These are phyloP conservation scores for Ophion ventricosus DNA, from an alignment of 2,888 invertebrate genomes.

Conservation along the genomic window DNA sequence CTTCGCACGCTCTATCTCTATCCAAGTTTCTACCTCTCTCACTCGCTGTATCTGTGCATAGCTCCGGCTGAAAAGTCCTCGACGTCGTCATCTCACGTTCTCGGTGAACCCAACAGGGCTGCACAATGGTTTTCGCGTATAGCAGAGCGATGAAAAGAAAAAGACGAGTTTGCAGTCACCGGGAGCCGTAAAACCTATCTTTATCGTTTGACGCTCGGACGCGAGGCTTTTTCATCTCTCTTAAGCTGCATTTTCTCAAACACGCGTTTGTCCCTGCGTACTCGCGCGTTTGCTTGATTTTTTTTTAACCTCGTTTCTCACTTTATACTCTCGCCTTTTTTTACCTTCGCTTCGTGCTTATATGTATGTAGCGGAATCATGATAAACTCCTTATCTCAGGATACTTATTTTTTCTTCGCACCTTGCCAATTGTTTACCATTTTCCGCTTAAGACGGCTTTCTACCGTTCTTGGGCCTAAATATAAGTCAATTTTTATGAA, in stretches of 20 bases:
- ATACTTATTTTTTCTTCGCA: slow-evolving; percentile 52
- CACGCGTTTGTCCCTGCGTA: slow-evolving; percentile 48
- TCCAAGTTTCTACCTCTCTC: neutral
- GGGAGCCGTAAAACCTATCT: slow-evolving; percentile 73
- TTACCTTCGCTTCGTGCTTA: slow-evolving; percentile 23
- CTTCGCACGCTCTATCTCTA: neutral
- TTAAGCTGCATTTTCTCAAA: slow-evolving; percentile 51
- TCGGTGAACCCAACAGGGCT: slow-evolving; percentile 41
- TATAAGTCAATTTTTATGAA: no score
- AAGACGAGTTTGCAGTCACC: slow-evolving; percentile 50
- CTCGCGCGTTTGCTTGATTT: slow-evolving; percentile 39
- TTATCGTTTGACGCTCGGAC: slow-evolving; percentile 71
- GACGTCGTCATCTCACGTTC: slow-evolving; percentile 34
- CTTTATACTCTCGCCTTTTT: slow-evolving; percentile 27
- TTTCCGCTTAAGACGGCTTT: slow-evolving; percentile 18
- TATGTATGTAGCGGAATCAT: slow-evolving; percentile 18
- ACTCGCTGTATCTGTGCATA: slow-evolving; percentile 27
- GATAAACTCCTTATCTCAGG: slow-evolving; percentile 60
- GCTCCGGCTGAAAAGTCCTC: slow-evolving; percentile 35
- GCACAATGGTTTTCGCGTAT: slow-evolving; percentile 27
- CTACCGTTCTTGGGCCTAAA: no score
- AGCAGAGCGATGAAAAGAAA: slow-evolving; percentile 58
- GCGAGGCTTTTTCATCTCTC: slow-evolving; percentile 29
- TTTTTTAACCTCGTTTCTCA: slow-evolving; percentile 35
- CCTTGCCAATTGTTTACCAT: slow-evolving; percentile 52